These are phyloP conservation scores for Mesembrinibis cayennensis DNA, from an alignment of 2,113 vertebrate genomes.

Conservation along the genomic window DNA sequence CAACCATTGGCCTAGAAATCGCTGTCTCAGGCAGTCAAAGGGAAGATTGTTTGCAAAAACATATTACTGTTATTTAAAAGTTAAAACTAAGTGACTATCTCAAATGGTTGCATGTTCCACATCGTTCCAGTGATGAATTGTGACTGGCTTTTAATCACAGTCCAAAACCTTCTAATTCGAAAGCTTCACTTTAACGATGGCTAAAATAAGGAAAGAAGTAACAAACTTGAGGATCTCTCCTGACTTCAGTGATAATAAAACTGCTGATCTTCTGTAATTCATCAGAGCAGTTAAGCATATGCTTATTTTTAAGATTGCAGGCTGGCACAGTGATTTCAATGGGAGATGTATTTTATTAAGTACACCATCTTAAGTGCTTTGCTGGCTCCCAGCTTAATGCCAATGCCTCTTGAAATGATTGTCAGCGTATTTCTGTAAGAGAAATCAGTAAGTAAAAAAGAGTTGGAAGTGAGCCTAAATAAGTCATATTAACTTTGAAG, in stretches of 20 bases:
- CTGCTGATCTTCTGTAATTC: not conserved
- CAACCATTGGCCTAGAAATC: not conserved
- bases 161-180: not conserved
- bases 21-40: not conserved
- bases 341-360: constrained; percentile 7
- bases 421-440: not conserved
- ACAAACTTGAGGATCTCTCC: not conserved
- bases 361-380: constrained; percentile 20
- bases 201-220: not conserved
- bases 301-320: not conserved
- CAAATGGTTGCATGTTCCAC: not conserved
- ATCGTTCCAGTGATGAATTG: not conserved
- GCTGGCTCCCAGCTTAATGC: constrained; percentile 18
- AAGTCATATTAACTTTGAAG: not conserved
- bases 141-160: not conserved
- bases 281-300: not conserved
- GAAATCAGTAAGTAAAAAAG: not conserved
- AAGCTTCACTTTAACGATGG: not conserved
- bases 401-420: constrained; percentile 7
- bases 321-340: not conserved
- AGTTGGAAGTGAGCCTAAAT: not conserved
- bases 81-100: not conserved
- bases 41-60: not conserved
- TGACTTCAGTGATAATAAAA: not conserved
- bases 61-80: not conserved